Evolutionary conservation across 1,140 invertebrate species (phyloP), one percentile per base, ranked within the genome.

Genomic region (Magallana ariakensis): DNA sequence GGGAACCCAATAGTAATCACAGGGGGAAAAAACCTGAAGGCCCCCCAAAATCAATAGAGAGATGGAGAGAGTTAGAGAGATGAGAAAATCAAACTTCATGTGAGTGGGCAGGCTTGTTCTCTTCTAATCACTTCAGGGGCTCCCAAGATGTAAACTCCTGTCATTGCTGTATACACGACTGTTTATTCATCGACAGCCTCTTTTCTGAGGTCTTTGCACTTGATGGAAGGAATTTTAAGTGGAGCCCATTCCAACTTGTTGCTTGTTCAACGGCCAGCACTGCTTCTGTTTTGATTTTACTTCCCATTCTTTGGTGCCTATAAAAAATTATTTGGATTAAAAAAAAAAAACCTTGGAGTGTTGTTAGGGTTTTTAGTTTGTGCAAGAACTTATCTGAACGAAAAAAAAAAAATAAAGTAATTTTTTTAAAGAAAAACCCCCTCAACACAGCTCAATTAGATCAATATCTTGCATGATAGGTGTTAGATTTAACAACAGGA

Each of bases 1-100:
- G 13, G 15, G 33, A 26, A 75, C 66, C 66, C 26, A 19, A 10
- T 5, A 13, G 66, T 75, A 75, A 75, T 75, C 66, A 75, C 11
- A 10, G 33, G 8, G 33, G 66, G 66, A 62, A 19, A 75, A 75
- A 75, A 75, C 13, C 13, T 26, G 9, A 33, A 26, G 66, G 66
- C 22, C 22, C 33, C 66, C 66, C 66, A 75, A 75, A 75, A 75
- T 75, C 66, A 75, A 75, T 75, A 75, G 19, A 60, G 62, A 46
- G 33, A 46, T 46, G 33, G 33, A 70, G 62, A 70, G 62, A 70
- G 66, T 75, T 75, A 75, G 66, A 19, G 22, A 75, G 66, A 75
- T 75, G 66, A 75, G 66, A 75, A 75, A 75, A 75, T 75, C 66
- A 75, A 75, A 75, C 66, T 75, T 75, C 7, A 75, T 26, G 66